Base-by-base conservation (phyloP, 2,113 vertebrate genomes). In the Charadrius vociferus region DNA sequence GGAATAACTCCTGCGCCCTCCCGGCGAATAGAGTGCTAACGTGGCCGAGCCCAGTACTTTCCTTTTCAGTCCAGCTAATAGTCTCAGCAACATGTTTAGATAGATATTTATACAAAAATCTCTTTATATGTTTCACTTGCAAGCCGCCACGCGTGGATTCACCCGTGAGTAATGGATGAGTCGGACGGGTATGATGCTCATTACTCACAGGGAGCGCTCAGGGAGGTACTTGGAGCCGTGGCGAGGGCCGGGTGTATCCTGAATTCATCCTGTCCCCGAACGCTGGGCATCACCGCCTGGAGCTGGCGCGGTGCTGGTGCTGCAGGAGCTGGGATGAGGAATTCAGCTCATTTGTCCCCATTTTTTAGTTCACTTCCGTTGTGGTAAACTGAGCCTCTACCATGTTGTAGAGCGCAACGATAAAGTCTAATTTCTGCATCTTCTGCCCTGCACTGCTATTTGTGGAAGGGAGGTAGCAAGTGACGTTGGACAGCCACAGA, bases 111-210 rank as follows among this genome's bases (percentile, higher is more conserved):
- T 93, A 68, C 92, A 73, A 71, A 95, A 81, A 77, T 47, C 14
- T 67, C 39, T 72, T 56, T 45, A 63, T 56, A 34, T 45, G 30
- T 93, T 90, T 63, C 58, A 45, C 94, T 85, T 85, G 90, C 85
- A 96, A 96, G 87, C 92, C 53, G 50, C 56, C 89, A 52, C 39
- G 3, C 90, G 49, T 18, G 87, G 95, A 81, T 94, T 86, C 92
- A 74, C 73, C 74, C 1, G 2, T 96, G 95, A 95, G 88, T 91
- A 95, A 95, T 88, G 95, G 56, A n/a, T 97, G 96, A 96, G 88
- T 93, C 39, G 87, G 79, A 89, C 52, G 81, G 73, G 81, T 9
- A 94, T 92, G 32, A 93, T 95, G 96, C 93, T 91, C 45, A 80
- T 97, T 97, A 95, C 92, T 92, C 96, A 95, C 67, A 32, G 79